Base-by-base conservation (phyloP, 2,797 vertebrate species). In the Danio jaintianensis region DNA sequence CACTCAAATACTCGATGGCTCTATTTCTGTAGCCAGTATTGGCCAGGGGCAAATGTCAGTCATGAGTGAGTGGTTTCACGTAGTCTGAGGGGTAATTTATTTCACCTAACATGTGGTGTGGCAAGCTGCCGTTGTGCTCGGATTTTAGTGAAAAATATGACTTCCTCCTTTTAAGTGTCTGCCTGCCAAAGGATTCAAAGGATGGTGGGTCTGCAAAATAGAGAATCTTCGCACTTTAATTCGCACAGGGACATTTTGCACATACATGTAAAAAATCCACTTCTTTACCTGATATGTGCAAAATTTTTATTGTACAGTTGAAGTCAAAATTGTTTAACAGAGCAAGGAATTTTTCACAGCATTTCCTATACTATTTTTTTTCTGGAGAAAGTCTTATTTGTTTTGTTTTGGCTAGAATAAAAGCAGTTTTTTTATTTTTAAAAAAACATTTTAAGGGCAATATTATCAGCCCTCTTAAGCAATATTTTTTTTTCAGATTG, bases 111-210 rank as follows among this genome's bases (percentile, higher is more conserved):
- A 18, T 81, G 81, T 58, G 64, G 71, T 78, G 64, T 75, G 83
- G 79, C 82, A 78, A 83, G 67, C 71, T 62, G 79, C 47, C 67
- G 43, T 88, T 52, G 82, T 72, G 77, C 82, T 88, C 86, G 88
- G 6, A 83, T 89, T 88, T 86, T 81, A 83, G 69, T 89, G 84
- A 87, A 91, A 91, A 91, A 88, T 87, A 82, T 86, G 77, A 89
- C 85, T 83, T 79, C 63, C 66, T 62, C 62, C 76, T 67, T 67
- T 84, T 78, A 86, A 86, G 58, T 70, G 52, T 72, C 50, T 81
- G 62, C 79, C 79, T 74, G 82, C 78, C 81, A 83, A 80, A 61
- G 47, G 77, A 71, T 62, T 70, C 67, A 71, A 61, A 79, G 62
- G 67, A n/a, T n/a, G 67, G 52, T 58, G 50, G 62, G 48, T 75